phyloP scores from a whole-genome alignment of 2,888 invertebrate genomes.

The Caenorhabditis afra region DNA sequence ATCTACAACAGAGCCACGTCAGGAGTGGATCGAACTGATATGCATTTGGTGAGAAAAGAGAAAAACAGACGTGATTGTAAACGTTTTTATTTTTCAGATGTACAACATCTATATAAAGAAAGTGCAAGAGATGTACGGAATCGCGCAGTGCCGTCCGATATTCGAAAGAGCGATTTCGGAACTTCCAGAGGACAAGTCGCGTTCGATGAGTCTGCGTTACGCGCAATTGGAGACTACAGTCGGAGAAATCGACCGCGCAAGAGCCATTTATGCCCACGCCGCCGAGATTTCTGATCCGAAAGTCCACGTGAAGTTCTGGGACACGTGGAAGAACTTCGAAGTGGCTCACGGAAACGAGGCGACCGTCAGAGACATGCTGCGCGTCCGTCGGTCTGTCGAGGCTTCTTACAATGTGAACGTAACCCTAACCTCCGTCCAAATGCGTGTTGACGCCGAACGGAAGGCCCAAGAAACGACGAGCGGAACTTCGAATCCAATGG shows the following conservation, averaged over 20 bases:
- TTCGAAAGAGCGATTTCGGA: conserved; percentile 98
- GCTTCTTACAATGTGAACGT: conserved; percentile 94
- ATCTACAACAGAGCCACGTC: conserved; percentile 96
- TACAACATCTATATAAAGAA: conserved; percentile 98
- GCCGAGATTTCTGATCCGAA: conserved; percentile 99
- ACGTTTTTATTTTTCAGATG: conserved; percentile 84
- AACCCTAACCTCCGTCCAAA: conserved; percentile 99
- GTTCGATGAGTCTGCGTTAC: conserved; percentile 96
- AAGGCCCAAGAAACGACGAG: conserved; percentile 55
- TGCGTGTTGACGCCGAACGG: conserved; percentile 85
- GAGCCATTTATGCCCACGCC: conserved; percentile 97
- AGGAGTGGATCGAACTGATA: conserved; percentile 93
- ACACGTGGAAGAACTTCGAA: conserved; percentile 99
- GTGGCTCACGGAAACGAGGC: conserved; percentile 99
- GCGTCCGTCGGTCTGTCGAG: conserved; percentile 89
- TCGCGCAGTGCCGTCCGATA: conserved; percentile 95
- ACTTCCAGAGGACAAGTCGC: conserved; percentile 90
- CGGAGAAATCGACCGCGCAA: conserved; percentile 96
- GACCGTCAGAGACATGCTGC: conserved; percentile 87
- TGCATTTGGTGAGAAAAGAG: conserved; percentile 86
- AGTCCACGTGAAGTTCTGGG: conserved; percentile 93
- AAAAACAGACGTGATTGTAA: not conserved
- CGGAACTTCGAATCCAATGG: conserved; percentile 52
- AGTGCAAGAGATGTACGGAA: conserved; percentile 97
- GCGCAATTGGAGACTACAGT: conserved; percentile 98